These are phyloP conservation scores for Plecotus auritus DNA, from an alignment of 2,113 vertebrate species.

Conservation along the genomic window DNA sequence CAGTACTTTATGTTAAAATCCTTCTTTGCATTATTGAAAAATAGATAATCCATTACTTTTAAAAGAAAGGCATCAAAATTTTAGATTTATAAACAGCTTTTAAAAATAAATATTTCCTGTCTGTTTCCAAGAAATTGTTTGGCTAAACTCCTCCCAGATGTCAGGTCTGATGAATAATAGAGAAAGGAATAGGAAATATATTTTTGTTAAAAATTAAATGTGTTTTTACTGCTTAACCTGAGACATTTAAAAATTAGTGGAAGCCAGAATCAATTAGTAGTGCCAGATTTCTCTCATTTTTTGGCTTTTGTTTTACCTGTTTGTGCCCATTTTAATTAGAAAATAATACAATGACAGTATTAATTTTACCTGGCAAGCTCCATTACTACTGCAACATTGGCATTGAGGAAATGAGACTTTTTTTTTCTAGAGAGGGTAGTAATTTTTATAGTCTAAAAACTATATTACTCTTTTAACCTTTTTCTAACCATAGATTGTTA, in stretches of 20 bases:
- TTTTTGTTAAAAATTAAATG: neutral
- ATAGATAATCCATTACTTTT: neutral
- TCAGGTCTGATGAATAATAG: neutral
- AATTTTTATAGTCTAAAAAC: neutral
- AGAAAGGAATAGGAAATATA: neutral
- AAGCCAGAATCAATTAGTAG: constrained; percentile 13
- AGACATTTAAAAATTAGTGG: constrained; percentile 32
- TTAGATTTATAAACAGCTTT: neutral
- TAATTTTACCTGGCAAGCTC: constrained; percentile 43
- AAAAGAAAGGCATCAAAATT: neutral
- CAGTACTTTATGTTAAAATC: neutral
- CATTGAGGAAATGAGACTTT: neutral
- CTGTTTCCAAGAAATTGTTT: neutral
- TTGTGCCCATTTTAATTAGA: constrained; percentile 55
- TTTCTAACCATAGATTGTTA: neutral
- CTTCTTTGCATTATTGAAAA: constrained; percentile 1
- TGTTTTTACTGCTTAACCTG: constrained; percentile 9
- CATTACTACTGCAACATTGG: neutral
- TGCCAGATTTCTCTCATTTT: constrained; percentile 12
- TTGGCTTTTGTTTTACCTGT: constrained; percentile 39
- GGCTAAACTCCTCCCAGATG: neutral
- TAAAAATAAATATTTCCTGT: neutral
- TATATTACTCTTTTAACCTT: neutral
- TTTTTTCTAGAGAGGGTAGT: neutral
- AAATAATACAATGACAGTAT: constrained; percentile 33